Evolutionary conservation across 2,797 vertebrate genomes (phyloP), one percentile per base, ranked within the genome.

Genomic region (Chaunax sp.): DNA sequence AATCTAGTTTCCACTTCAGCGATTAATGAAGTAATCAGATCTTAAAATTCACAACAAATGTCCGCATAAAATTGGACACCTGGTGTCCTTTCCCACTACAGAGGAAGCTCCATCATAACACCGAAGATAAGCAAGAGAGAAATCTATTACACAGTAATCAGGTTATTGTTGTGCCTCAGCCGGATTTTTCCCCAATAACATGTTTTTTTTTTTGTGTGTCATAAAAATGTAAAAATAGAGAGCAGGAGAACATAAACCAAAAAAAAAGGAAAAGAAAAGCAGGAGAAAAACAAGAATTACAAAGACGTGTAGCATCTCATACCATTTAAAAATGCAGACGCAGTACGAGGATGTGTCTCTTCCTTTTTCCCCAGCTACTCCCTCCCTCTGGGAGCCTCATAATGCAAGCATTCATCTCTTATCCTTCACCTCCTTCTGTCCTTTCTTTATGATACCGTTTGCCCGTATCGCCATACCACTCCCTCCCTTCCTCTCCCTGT

Each of bases 401-500:
- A 37, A 71, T 66, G 64, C 47, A 66, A 64, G 57, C 45, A 18
- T 22, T 85, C 80, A 43, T 85, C 77, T 80, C 58, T 71, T 55
- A 40, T 69, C 60, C 66, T 40, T 41, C 44, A 43, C 6, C 51
- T 38, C 52, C 22, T 16, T 23, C 44, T 28, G 40, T 75, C 64
- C 72, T 77, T 59, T 61, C 74, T 61, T 65, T 59, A 47, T 40
- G 14, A 59, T 46, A 64, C 50, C 61, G 30, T 79, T 86, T 74
- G 49, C 56, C 60, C 67, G 38, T 43, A 25, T 65, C 20, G n/a
- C 35, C 3, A 14, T 30, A n/a, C 58, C 60, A 69, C 22, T 22
- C 46, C 2, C 1, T 28, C 15, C 0, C 64, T 15, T 23, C 23
- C 11, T 52, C 40, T 60, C 72, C 78, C 81, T 65, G 54, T 60